Evolutionary conservation across 2,113 vertebrate genomes (phyloP).

Genomic region (Holacanthus passer): DNA sequence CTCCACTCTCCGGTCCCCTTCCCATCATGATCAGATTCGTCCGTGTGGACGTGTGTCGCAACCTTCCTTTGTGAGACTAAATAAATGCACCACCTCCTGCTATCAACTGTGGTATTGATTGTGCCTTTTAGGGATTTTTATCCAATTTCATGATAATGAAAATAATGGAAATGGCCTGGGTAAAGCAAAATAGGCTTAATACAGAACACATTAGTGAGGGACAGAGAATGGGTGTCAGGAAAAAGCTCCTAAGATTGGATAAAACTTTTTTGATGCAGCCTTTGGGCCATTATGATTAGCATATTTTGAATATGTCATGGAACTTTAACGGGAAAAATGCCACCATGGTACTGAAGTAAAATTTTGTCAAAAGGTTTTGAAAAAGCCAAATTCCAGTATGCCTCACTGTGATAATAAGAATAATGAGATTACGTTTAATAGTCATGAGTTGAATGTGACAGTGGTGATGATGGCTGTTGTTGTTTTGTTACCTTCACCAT

Average conservation of each 20-base stretch:
- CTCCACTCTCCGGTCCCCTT: conserved; percentile 26
- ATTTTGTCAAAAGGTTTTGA: too few species aligned
- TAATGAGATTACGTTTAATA: neutral
- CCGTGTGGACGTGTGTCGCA: conserved; percentile 32
- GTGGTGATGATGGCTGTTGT: neutral
- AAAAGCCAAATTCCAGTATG: neutral
- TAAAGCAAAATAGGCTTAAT: conserved; percentile 21
- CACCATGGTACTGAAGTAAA: neutral
- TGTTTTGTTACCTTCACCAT: neutral
- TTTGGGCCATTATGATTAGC: neutral
- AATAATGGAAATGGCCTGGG: conserved; percentile 38
- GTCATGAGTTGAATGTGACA: neutral
- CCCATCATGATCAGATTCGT: conserved; percentile 48
- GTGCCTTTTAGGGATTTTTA: conserved; percentile 43
- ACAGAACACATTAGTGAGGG: conserved; percentile 19
- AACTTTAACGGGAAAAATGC: neutral
- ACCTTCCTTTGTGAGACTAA: conserved; percentile 60
- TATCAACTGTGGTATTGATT: conserved; percentile 30
- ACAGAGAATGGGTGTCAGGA: neutral
- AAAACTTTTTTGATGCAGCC: conserved; percentile 18
- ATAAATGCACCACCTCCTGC: conserved; percentile 53
- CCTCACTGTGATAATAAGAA: neutral
- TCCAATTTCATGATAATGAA: conserved; percentile 48
- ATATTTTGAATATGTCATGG: neutral
- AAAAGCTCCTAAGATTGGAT: conserved; percentile 1